phyloP scores from a whole-genome alignment of 1,140 invertebrate genomes.

The Ceratina australensis region DNA sequence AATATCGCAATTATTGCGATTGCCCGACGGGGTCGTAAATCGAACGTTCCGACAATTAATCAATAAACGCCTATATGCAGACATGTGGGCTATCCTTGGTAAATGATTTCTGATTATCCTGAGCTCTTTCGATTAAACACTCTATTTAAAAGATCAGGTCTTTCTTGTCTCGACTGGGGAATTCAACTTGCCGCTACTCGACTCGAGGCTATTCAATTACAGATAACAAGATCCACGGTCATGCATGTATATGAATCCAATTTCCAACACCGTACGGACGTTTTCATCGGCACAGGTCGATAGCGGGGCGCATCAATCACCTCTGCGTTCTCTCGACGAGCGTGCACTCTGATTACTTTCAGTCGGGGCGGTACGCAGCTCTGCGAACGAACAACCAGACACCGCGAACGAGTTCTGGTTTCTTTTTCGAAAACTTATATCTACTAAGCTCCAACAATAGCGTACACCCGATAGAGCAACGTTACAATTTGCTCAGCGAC shows the following conservation, averaged over 20 bases:
- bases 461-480: background rate
- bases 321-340: conserved; percentile 4
- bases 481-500: background rate
- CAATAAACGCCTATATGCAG: too few relatives aligned
- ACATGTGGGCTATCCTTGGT: too few relatives aligned
- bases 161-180: too few relatives aligned
- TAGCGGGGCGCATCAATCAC: conserved; percentile 10
- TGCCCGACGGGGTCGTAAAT: too few relatives aligned
- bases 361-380: background rate
- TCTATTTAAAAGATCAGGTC: too few relatives aligned
- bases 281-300: conserved; percentile 12
- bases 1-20: too few relatives aligned
- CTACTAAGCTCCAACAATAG: background rate
- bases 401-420: background rate
- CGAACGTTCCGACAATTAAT: too few relatives aligned
- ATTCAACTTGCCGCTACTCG: too few relatives aligned
- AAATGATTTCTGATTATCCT: too few relatives aligned
- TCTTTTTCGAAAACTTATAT: background rate
- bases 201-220: background rate
- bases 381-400: background rate
- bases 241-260: background rate
- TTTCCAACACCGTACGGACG: background rate
- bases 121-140: too few relatives aligned
- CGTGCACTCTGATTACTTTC: conserved; percentile 23
- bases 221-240: background rate